Evolutionary conservation across 1,140 invertebrate genomes (phyloP).

Genomic region (Maconellicoccus hirsutus): DNA sequence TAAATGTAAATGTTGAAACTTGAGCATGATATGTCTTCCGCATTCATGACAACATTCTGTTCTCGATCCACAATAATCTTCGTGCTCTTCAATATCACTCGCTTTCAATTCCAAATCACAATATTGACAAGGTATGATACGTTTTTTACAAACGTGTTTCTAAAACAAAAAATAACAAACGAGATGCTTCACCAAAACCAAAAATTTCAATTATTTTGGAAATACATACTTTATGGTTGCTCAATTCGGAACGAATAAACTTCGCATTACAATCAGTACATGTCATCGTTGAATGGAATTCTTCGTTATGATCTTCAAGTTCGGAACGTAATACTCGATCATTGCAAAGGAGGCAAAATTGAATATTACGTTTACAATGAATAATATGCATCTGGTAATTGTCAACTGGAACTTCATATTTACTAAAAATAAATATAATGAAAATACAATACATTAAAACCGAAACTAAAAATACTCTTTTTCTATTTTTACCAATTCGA

Average conservation of each 20-base stretch:
- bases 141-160: slow-evolving; percentile 17
- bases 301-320: slow-evolving; percentile 36
- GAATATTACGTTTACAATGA: slow-evolving; percentile 39
- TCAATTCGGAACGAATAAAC: slow-evolving; percentile 36
- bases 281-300: slow-evolving; percentile 34
- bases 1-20: slow-evolving; percentile 47
- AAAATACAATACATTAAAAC: too few relatives aligned
- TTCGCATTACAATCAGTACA: slow-evolving; percentile 36
- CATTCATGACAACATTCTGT: slow-evolving; percentile 52
- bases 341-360: slow-evolving; percentile 37
- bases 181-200: neutral
- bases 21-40: slow-evolving; percentile 51
- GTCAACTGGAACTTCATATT: slow-evolving; percentile 35
- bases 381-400: slow-evolving; percentile 40
- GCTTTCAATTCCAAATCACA: slow-evolving; percentile 49
- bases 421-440: slow-evolving; percentile 34
- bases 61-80: slow-evolving; percentile 51
- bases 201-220: neutral
- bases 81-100: slow-evolving; percentile 44
- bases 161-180: neutral
- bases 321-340: slow-evolving; percentile 37
- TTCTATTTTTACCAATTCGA: too few relatives aligned
- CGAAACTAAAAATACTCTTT: too few relatives aligned
- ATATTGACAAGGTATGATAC: slow-evolving; percentile 41
- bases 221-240: slow-evolving; percentile 36